phyloP scores from a whole-genome alignment of 2,113 vertebrate species.

The Gavia stellata region DNA sequence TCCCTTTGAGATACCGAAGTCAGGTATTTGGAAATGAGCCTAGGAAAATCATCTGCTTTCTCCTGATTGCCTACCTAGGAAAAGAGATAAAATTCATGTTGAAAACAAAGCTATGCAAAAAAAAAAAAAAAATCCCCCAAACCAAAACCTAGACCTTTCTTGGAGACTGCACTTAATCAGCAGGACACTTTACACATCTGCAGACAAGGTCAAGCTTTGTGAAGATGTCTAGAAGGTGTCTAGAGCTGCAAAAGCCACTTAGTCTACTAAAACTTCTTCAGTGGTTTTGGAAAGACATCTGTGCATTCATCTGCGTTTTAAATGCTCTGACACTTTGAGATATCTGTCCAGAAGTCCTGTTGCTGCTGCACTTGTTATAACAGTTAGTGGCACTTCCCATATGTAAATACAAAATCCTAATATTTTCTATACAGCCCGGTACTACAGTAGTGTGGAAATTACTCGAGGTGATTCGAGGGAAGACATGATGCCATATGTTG shows the following conservation, averaged over 20 bases:
- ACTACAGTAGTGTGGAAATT: not conserved
- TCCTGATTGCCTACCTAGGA: not conserved
- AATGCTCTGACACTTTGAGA: not conserved
- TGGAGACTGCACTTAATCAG: not conserved
- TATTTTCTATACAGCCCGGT: not conserved
- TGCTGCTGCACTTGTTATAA: not conserved
- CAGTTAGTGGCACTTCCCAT: not conserved
- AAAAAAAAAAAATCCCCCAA: not conserved
- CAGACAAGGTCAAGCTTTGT: not conserved
- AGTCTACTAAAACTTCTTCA: not conserved
- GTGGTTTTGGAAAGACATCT: not conserved
- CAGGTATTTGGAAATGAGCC: constrained; percentile 36
- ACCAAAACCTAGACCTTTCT: not conserved
- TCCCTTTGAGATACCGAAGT: constrained; percentile 26
- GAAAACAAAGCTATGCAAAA: not conserved
- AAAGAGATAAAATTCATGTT: not conserved
- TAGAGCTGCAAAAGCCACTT: not conserved
- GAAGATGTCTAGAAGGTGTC: not conserved
- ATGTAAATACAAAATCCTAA: not conserved
- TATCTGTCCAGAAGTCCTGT: not conserved
- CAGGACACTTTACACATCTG: not conserved
- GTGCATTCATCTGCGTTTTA: not conserved
- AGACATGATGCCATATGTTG: not conserved
- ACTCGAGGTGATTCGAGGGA: not conserved
- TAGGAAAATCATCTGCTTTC: constrained; percentile 33